These are phyloP conservation scores for Coranthus polyacanthus DNA, from an alignment of 2,797 vertebrate species.

Conservation along the genomic window DNA sequence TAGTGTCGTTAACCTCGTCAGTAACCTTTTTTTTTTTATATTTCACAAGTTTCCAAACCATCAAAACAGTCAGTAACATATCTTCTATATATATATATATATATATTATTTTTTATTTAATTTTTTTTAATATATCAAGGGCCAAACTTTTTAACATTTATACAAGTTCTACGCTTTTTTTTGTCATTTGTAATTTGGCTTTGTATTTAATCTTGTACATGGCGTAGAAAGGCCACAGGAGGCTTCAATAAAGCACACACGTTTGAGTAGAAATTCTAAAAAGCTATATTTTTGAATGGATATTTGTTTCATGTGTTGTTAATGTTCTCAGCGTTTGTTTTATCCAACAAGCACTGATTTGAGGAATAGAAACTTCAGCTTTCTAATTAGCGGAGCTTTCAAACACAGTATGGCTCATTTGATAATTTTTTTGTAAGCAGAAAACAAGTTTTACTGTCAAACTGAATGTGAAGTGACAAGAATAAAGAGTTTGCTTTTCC, in stretches of 20 bases:
- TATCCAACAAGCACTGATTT: slow-evolving; percentile 49
- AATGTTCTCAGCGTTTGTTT: slow-evolving; percentile 16
- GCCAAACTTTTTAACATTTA: not conserved
- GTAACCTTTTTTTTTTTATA: not conserved
- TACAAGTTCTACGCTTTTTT: too few relatives aligned
- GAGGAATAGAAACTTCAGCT: slow-evolving; percentile 37
- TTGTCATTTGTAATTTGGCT: too few relatives aligned
- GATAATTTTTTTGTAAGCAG: slow-evolving; percentile 54
- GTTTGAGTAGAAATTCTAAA: too few relatives aligned
- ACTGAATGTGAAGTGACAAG: slow-evolving; percentile 58
- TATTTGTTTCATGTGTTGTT: slow-evolving; percentile 32
- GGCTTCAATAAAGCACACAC: too few relatives aligned
- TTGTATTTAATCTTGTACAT: too few relatives aligned
- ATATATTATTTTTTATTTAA: too few relatives aligned
- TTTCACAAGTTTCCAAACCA: not conserved
- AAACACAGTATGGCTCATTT: slow-evolving; percentile 61
- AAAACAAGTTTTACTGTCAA: slow-evolving; percentile 63
- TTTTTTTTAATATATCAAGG: not conserved
- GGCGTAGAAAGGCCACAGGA: too few relatives aligned
- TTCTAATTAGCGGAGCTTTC: slow-evolving; percentile 65
- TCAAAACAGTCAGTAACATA: not conserved
- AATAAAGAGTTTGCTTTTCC: slow-evolving; percentile 59
- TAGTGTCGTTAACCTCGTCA: not conserved
- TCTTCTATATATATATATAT: not conserved
- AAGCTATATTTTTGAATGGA: too few relatives aligned